These are phyloP conservation scores for Tyto alba DNA, from an alignment of 2,113 vertebrate species.

Conservation along the genomic window DNA sequence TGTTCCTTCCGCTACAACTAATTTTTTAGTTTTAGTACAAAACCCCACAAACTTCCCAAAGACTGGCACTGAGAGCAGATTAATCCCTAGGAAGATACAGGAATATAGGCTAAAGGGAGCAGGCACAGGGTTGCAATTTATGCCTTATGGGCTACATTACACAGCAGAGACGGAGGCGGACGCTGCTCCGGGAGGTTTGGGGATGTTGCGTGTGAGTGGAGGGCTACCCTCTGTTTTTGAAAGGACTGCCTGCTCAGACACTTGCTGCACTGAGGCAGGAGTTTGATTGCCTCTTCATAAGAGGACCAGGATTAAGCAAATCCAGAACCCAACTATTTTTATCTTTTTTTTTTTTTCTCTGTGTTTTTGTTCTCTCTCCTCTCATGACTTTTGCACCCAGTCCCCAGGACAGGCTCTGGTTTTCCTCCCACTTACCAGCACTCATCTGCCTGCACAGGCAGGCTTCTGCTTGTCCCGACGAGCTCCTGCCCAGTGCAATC, in stretches of 20 bases:
- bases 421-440: neutral
- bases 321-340: neutral
- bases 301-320: neutral
- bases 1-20: neutral
- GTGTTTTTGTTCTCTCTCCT: neutral
- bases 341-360: neutral
- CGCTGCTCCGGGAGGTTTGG: neutral
- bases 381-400: neutral
- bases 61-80: neutral
- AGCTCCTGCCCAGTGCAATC: neutral
- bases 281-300: neutral
- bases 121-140: neutral
- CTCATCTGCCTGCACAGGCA: neutral
- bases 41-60: neutral
- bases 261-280: neutral
- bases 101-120: neutral
- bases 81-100: neutral
- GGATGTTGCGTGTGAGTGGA: neutral
- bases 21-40: neutral
- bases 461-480: neutral
- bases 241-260: neutral
- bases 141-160: accelerated
- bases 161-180: neutral
- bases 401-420: neutral
- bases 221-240: neutral